Conservation (phyloP, 30 jellyfish, hydroid and myxozoan genomes). For the Aurelia sp. region DNA sequence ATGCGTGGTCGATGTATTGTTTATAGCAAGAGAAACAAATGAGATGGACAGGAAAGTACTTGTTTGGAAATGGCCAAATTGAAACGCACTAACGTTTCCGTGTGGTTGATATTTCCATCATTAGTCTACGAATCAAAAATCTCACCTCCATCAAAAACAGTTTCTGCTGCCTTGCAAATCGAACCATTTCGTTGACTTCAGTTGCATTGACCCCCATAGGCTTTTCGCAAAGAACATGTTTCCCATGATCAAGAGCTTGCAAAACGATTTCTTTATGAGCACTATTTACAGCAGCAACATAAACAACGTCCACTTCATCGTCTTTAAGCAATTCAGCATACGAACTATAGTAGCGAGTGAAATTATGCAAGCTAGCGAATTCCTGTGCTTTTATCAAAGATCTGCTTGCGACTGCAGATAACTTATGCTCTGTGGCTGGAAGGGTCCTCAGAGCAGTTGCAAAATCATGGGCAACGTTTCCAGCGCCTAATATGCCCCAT, state of each 20-base stretch:
- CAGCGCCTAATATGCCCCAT: constrained; percentile 89
- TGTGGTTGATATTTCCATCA: background rate
- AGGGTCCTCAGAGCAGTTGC: constrained; percentile 64
- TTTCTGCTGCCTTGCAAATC: constrained; percentile 47
- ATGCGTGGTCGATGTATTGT: too few species aligned
- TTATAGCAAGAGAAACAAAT: too few species aligned
- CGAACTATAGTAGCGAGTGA: constrained; percentile 62
- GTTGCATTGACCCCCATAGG: constrained; percentile 70
- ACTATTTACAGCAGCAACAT: constrained; percentile 70
- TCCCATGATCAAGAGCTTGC: constrained; percentile 72
- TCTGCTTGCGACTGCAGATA: constrained; percentile 70
- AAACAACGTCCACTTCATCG: constrained; percentile 50
- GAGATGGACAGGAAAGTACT: too few species aligned
- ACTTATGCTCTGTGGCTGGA: constrained; percentile 50
- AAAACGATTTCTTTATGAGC: constrained; percentile 57
- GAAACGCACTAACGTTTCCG: background rate
- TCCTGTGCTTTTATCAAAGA: constrained; percentile 56
- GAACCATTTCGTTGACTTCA: constrained; percentile 60
- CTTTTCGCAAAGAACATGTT: constrained; percentile 87
- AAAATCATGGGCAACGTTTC: constrained; percentile 78
- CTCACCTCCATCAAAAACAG: constrained; percentile 82
- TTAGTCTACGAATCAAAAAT: too few species aligned
- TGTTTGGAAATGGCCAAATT: too few species aligned
- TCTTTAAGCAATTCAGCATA: constrained; percentile 62
- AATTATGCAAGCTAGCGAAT: constrained; percentile 57